Conservation (phyloP, 2,888 invertebrate genomes). For the Hedychridium roseum region DNA sequence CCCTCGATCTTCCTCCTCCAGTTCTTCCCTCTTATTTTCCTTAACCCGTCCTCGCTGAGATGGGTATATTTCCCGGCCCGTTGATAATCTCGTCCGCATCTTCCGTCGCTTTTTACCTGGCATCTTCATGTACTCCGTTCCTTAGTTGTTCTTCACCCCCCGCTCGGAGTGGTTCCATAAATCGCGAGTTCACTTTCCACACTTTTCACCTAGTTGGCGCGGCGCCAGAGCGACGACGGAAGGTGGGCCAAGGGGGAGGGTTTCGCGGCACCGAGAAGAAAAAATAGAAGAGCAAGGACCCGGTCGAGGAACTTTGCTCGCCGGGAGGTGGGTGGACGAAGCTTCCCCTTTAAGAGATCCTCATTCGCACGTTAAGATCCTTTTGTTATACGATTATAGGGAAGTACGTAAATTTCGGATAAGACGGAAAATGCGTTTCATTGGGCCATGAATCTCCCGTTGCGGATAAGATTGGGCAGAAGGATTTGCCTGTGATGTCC, state of each 20-base stretch:
- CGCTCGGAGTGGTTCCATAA: slow-evolving; percentile 44
- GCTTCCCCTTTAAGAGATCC: slow-evolving; percentile 60
- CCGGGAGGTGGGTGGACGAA: slow-evolving; percentile 44
- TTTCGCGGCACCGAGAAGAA: slow-evolving; percentile 8
- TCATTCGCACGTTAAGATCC: not conserved
- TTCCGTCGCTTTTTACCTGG: no score
- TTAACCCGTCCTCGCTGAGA: no score
- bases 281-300: slow-evolving; percentile 25
- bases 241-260: slow-evolving; percentile 22
- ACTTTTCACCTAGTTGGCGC: slow-evolving; percentile 63
- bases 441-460: no score
- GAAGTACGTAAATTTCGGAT: no score
- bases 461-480: slow-evolving; percentile 2
- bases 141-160: slow-evolving; percentile 20
- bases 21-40: slow-evolving; percentile 24
- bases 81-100: no score
- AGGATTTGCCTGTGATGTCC: slow-evolving; percentile 36
- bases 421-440: no score
- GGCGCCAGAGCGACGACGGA: slow-evolving; percentile 42
- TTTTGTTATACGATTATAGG: no score
- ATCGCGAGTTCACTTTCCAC: slow-evolving; percentile 61
- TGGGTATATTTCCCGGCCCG: no score
- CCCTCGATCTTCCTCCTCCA: slow-evolving; percentile 27
- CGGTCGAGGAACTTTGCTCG: slow-evolving; percentile 53
- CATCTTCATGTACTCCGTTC: no score